Evolutionary conservation across 1,140 invertebrate genomes (phyloP).

Genomic region (Ceratina calcarata): DNA sequence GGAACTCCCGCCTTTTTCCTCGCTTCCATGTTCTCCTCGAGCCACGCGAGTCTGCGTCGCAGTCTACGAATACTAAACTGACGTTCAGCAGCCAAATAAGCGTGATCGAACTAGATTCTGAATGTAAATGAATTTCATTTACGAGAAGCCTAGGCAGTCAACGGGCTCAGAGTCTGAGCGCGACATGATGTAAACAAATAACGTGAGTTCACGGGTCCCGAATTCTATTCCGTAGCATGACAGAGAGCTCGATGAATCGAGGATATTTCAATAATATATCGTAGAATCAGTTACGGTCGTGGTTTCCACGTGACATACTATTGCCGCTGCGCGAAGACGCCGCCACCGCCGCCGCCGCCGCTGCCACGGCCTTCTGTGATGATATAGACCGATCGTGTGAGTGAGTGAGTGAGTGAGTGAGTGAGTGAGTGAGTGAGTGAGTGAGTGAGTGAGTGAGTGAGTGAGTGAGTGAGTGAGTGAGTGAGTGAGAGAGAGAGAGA

Average conservation of each 20-base stretch:
- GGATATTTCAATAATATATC: no score
- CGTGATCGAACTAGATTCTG: conserved; percentile 1
- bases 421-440: no score
- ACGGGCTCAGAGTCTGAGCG: no score
- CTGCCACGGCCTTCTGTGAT: conserved; percentile 15
- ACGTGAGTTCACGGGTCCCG: neutral
- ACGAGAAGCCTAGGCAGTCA: no score
- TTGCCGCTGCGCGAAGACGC: conserved; percentile 22
- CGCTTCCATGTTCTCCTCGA: neutral
- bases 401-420: no score
- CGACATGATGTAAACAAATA: neutral
- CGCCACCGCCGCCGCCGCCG: neutral
- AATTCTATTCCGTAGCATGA: no score
- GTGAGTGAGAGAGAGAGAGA: no score
- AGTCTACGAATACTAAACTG: conserved; percentile 12
- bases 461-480: no score
- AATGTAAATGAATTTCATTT: neutral
- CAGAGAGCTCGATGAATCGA: no score
- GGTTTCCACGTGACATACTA: conserved; percentile 64
- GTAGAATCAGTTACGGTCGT: conserved; percentile 17
- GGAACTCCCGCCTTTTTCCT: conserved; percentile 35
- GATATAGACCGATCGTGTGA: neutral
- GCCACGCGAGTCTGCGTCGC: conserved; percentile 16
- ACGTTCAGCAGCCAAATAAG: conserved; percentile 9
- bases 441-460: no score